These are phyloP conservation scores for Zonotrichia albicollis DNA, from an alignment of 2,797 vertebrate genomes.

Conservation along the genomic window DNA sequence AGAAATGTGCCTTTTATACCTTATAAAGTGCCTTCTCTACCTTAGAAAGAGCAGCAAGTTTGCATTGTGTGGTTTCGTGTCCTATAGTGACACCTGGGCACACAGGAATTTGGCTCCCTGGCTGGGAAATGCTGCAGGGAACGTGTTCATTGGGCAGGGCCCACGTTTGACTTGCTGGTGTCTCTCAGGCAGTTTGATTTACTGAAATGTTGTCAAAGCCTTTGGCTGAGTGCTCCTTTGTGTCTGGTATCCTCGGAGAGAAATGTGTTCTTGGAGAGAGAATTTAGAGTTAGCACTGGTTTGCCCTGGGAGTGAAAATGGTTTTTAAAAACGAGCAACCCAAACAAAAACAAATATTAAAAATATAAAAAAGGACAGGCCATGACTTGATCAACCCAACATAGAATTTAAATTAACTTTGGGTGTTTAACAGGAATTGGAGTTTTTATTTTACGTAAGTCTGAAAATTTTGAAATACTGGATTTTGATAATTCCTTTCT, in stretches of 20 bases:
- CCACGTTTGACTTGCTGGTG: background rate
- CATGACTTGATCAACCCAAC: background rate
- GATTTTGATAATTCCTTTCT: background rate
- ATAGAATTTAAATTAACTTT: background rate
- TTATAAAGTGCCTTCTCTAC: no score
- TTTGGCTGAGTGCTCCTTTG: background rate
- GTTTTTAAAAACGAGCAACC: background rate
- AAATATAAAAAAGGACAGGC: accelerated
- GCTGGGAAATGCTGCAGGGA: slow-evolving; percentile 12
- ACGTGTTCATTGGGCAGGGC: background rate
- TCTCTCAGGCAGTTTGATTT: slow-evolving; percentile 12
- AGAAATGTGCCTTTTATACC: no score
- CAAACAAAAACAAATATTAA: background rate
- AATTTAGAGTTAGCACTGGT: background rate
- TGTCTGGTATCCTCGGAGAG: background rate
- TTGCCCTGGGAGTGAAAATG: background rate
- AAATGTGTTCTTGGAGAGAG: background rate
- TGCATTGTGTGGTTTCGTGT: accelerated
- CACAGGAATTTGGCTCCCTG: background rate
- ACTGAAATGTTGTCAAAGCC: background rate
- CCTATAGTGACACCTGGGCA: no score
- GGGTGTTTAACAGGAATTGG: background rate
- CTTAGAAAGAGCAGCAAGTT: no score
- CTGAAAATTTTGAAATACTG: background rate
- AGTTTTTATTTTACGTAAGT: background rate